Evolutionary conservation across 2,888 invertebrate species (phyloP).

Genomic region (Epistrophe eligans): DNA sequence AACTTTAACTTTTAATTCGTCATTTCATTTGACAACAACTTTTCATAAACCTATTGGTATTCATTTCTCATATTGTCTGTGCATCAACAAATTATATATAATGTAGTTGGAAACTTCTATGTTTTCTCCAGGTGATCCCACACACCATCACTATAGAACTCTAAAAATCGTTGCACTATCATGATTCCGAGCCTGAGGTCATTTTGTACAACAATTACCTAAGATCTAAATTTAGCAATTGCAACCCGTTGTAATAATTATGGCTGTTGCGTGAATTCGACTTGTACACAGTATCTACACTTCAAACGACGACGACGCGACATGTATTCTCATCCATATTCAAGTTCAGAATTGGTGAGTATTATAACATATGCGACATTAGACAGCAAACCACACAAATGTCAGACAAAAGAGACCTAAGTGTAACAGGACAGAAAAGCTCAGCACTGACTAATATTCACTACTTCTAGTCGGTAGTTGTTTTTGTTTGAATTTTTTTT

Average conservation of each 20-base stretch:
- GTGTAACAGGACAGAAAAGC: constrained; percentile 4
- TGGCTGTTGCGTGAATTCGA: constrained; percentile 42
- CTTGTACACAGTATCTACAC: not conserved
- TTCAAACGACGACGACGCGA: not conserved
- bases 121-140: constrained; percentile 39
- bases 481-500: not conserved
- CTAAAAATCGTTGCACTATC: constrained; percentile 7
- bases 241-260: constrained; percentile 34
- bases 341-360: constrained; percentile 29
- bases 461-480: constrained; percentile 31
- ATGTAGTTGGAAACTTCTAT: constrained; percentile 55
- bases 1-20: constrained; percentile 6
- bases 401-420: constrained; percentile 21
- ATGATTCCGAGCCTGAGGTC: constrained; percentile 35
- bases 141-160: not conserved
- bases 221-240: constrained; percentile 71
- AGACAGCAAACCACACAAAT: constrained; percentile 23
- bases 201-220: constrained; percentile 48
- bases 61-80: constrained; percentile 17
- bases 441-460: constrained; percentile 11
- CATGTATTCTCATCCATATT: constrained; percentile 52
- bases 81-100: not conserved
- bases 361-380: constrained; percentile 28
- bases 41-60: not conserved
- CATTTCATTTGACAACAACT: not conserved